Evolutionary conservation across 2,797 vertebrate genomes (phyloP), one percentile per base, ranked within the genome.

Genomic region (Parambassis ranga): DNA sequence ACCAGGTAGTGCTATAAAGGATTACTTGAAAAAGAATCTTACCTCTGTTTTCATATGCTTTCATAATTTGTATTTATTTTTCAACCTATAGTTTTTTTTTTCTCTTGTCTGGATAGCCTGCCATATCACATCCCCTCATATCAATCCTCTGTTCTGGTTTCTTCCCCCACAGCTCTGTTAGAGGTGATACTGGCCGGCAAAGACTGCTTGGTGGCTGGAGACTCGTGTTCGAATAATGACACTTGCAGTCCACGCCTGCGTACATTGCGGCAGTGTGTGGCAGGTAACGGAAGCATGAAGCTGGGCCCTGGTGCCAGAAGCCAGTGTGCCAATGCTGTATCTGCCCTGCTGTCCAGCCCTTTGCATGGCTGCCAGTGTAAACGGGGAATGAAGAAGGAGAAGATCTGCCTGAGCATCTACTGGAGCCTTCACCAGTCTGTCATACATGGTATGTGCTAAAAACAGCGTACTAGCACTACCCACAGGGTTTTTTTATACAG

Each of bases 351-450:
- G 38, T 93, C 96, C 81, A 96, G 94, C 79, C 95, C 95, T 7
- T 86, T 98, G 7, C 93, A 94, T 0, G 94, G 95, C 71, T 98
- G 96, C 87, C 95, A 95, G 66, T 98, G 96, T 72, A 95, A 94
- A 69, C 71, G 96, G 2, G 96, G 95, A 67, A 97, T 97, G 95
- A 98, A 96, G 66, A 95, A 91, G 74, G 96, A 98, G 78, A 98
- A 97, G 77, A 95, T 95, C 87, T 98, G 96, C 65, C 75, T 98
- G 9, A 95, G 95, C 1, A 96, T 98, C 85, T 98, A 97, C 89
- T 98, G 96, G 96, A 97, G 95, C 83, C 93, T 97, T 47, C 94
- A 96, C 70, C 95, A 97, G 80, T 96, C 95, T 0, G 71, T 95
- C 65, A 92, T 96, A 64, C 95, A 96, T 57, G 95, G 96, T 95